Evolutionary conservation across 2,113 vertebrate genomes (phyloP).

Genomic region (Montifringilla adamsi): DNA sequence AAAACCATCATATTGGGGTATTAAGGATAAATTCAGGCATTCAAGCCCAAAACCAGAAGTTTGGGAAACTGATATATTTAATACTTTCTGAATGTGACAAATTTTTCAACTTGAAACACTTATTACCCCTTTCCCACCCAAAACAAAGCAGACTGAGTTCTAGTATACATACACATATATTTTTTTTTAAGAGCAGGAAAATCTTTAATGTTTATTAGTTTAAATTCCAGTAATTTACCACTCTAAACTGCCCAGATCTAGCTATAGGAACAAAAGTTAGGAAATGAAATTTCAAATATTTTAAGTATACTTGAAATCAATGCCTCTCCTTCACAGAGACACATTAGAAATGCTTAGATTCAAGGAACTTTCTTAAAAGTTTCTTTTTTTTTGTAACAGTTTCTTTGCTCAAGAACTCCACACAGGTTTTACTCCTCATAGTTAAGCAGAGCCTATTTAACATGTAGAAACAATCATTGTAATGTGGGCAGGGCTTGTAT

Average conservation of each 20-base stretch:
- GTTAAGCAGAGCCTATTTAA: background rate
- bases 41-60: background rate
- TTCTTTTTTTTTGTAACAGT: background rate
- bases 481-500: background rate
- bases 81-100: background rate
- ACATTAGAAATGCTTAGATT: background rate
- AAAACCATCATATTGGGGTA: background rate
- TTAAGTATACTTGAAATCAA: background rate
- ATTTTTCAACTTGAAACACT: background rate
- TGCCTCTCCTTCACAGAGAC: background rate
- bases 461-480: background rate
- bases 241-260: background rate
- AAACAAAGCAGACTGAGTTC: background rate
- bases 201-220: background rate
- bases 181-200: background rate
- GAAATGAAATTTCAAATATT: background rate
- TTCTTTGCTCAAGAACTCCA: background rate
- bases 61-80: background rate
- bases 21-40: background rate
- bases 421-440: background rate
- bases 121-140: background rate
- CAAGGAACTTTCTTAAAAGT: background rate
- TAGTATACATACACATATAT: background rate
- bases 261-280: background rate
- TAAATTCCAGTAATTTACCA: background rate